A percentile compares a stretch with the other conserved stretches of the same genome.
Conservation (phyloP, 1,140 invertebrate species). For the Aphelenchoides besseyi region DNA sequence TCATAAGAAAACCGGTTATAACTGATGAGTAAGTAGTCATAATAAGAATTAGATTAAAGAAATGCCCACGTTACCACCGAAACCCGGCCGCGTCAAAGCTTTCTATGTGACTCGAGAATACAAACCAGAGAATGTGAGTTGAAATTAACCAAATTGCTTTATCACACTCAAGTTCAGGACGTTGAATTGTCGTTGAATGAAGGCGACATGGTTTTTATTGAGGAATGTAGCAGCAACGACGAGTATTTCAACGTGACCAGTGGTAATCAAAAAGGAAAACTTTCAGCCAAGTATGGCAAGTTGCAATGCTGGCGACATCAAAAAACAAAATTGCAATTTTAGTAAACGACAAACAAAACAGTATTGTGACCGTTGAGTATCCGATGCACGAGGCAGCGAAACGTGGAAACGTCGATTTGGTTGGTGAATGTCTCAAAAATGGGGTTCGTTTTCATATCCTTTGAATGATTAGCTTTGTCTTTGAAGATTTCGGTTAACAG, state of each 20-base stretch:
- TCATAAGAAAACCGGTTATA: no score
- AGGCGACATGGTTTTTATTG: constrained; percentile 71
- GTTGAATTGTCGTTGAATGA: constrained; percentile 61
- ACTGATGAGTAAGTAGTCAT: no score
- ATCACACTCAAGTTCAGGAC: neutral
- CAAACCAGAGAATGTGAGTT: constrained; percentile 68
- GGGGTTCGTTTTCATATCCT: constrained; percentile 64
- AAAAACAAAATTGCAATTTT: constrained; percentile 23
- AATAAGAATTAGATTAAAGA: no score
- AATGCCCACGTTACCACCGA: constrained; percentile 43
- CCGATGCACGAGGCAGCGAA: constrained; percentile 74
- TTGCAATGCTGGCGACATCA: constrained; percentile 3
- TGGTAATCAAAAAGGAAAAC: constrained; percentile 68
- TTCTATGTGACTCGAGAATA: constrained; percentile 69
- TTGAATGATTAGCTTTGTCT: constrained; percentile 26
- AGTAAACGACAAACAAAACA: constrained; percentile 68
- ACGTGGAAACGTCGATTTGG: constrained; percentile 70
- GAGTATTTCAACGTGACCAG: constrained; percentile 72
- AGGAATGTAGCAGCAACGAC: constrained; percentile 66
- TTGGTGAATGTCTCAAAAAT: constrained; percentile 70
- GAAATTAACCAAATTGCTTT: neutral
- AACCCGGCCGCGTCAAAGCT: constrained; percentile 68
- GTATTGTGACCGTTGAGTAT: constrained; percentile 68
- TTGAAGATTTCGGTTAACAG: constrained; percentile 69
- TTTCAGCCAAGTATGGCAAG: constrained; percentile 72